Evolutionary conservation across 1,140 invertebrate genomes (phyloP).

Genomic region (Oreohelix idahoensis): DNA sequence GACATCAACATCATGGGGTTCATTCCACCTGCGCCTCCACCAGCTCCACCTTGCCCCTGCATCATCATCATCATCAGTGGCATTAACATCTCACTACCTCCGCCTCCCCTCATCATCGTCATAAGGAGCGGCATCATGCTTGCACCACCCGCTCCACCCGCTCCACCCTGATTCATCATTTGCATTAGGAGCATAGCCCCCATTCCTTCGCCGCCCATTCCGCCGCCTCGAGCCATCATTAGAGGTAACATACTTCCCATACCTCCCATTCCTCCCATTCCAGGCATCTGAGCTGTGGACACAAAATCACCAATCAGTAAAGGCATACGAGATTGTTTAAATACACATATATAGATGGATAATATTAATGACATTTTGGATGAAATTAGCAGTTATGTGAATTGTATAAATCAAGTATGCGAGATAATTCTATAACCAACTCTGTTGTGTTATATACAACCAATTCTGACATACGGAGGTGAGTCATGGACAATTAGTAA

Average conservation of each 20-base stretch:
- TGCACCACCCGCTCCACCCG: not conserved
- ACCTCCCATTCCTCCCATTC: too few species aligned
- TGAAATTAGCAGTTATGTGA: too few species aligned
- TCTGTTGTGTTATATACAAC: too few species aligned
- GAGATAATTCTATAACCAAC: too few species aligned
- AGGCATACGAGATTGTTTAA: too few species aligned
- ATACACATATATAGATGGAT: too few species aligned
- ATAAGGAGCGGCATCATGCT: not conserved
- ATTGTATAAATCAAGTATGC: too few species aligned
- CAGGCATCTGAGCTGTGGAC: slow-evolving; percentile 1
- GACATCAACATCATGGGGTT: slow-evolving; percentile 15
- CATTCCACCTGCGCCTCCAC: not conserved
- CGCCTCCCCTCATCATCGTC: not conserved
- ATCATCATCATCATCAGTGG: slow-evolving; percentile 9
- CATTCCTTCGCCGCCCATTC: not conserved
- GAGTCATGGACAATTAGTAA: too few species aligned
- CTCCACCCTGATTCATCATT: not conserved
- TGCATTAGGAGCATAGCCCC: not conserved
- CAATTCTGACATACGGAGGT: too few species aligned
- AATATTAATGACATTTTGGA: too few species aligned
- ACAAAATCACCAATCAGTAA: too few species aligned
- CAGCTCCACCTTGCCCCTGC: not conserved
- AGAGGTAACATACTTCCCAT: not conserved
- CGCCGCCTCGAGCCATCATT: slow-evolving; percentile 2
- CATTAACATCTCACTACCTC: not conserved